Evolutionary conservation across 2,113 vertebrate species (phyloP).

Genomic region (Callocephalon fimbriatum): DNA sequence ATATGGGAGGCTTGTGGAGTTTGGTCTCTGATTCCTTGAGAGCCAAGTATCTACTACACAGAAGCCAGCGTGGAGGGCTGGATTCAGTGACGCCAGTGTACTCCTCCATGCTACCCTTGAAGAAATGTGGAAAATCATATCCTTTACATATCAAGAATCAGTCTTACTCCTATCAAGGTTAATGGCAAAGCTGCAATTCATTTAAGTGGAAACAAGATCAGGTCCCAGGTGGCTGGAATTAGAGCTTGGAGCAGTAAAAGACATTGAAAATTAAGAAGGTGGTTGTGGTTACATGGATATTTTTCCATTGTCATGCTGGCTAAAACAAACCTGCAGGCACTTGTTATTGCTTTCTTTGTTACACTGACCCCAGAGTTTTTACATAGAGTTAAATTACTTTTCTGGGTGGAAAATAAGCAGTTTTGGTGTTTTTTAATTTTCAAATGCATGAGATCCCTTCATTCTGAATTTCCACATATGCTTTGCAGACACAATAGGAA

Average conservation of each 20-base stretch:
- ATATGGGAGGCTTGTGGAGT: fast-evolving
- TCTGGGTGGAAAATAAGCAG: background rate
- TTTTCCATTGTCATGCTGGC: background rate
- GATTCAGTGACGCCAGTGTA: background rate
- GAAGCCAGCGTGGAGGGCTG: background rate
- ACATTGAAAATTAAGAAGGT: constrained; percentile 42
- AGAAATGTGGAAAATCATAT: background rate
- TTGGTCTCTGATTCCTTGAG: background rate
- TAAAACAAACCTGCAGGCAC: background rate
- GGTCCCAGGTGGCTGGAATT: background rate
- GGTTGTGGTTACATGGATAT: background rate
- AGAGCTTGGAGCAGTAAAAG: constrained; percentile 41
- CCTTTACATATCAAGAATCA: background rate
- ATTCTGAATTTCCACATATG: background rate
- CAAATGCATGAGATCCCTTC: background rate
- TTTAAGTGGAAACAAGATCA: constrained; percentile 32
- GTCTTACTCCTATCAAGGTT: constrained; percentile 27
- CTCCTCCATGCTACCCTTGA: background rate
- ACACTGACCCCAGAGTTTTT: background rate
- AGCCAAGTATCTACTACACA: background rate
- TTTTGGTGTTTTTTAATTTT: background rate
- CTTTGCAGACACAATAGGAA: background rate
- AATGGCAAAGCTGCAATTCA: constrained; percentile 31
- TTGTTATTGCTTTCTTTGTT: background rate
- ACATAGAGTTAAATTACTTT: background rate